These are phyloP conservation scores for Melanotaenia nigrans DNA, from an alignment of 2,797 vertebrate genomes.

Conservation along the genomic window DNA sequence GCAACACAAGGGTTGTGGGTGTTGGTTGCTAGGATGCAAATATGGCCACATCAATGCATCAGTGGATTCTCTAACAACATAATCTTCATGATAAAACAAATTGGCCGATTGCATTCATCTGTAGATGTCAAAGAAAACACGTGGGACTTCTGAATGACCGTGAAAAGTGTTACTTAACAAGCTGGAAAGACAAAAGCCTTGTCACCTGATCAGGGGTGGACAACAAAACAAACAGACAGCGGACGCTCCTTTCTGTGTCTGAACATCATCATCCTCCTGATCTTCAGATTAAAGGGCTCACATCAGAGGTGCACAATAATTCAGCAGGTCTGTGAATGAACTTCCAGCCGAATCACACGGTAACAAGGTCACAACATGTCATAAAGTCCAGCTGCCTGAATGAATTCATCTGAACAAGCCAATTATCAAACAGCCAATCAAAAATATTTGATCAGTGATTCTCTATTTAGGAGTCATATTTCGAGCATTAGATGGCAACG, in stretches of 20 bases:
- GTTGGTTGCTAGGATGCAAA: slow-evolving; percentile 82
- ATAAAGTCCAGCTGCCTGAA: not conserved
- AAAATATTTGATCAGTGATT: no score
- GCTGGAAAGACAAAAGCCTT: slow-evolving; percentile 45
- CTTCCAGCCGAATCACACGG: slow-evolving; percentile 1
- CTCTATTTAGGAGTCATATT: not conserved
- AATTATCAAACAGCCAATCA: not conserved
- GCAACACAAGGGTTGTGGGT: slow-evolving; percentile 55
- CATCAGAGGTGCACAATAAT: slow-evolving; percentile 8
- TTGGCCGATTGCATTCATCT: slow-evolving; percentile 67
- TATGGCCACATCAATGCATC: slow-evolving; percentile 76
- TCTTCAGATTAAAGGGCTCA: slow-evolving; percentile 19
- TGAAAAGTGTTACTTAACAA: slow-evolving; percentile 61
- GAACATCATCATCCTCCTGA: slow-evolving; percentile 21
- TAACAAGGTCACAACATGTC: not conserved
- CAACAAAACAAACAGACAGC: slow-evolving; percentile 45
- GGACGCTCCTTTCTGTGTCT: slow-evolving; percentile 19
- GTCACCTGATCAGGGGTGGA: slow-evolving; percentile 43
- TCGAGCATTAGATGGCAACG: not conserved
- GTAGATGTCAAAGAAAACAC: slow-evolving; percentile 64
- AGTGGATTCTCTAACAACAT: slow-evolving; percentile 71
- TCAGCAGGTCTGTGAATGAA: not conserved
- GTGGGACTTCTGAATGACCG: slow-evolving; percentile 46
- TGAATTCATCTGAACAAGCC: not conserved
- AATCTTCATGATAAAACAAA: slow-evolving; percentile 78